Evolutionary conservation across 2,888 invertebrate species (phyloP), one percentile per base, ranked within the genome.

Genomic region (Mesochorus sp.): DNA sequence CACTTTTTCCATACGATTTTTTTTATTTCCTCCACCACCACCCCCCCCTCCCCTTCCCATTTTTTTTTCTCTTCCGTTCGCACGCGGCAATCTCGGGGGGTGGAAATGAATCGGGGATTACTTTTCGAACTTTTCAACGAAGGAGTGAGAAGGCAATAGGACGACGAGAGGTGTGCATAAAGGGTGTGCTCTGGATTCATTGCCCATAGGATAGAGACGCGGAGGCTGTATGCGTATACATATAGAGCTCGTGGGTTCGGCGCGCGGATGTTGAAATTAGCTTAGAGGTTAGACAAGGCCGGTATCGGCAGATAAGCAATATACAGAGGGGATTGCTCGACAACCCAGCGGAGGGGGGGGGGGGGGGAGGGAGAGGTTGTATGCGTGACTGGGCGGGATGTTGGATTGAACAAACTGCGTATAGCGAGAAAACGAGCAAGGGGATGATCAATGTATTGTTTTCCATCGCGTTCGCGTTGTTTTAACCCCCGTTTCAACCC

Each of bases 21-120:
- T n/a, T n/a, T n/a, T n/a, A n/a, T n/a, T n/a, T n/a, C n/a, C n/a
- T n/a, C n/a, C n/a, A n/a, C n/a, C n/a, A n/a, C n/a, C n/a, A n/a
- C n/a, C n/a, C n/a, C n/a, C n/a, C n/a, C n/a, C n/a, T n/a, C n/a
- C n/a, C n/a, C n/a, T n/a, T 10, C 51, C 26, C 31, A 1, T 39
- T 12, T 42, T 51, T 72, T 62, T 62, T 0, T 6, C 47, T 19
- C 47, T 21, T 24, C 42, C 70, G n/a, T 31, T 14, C 14, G 39
- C 71, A 39, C 21, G 1, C n/a, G 61, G 39, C 26, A 66, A 79
- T 78, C 64, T 81, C 75, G 79, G n/a, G n/a, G n/a, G n/a, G n/a
- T 76, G 83, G 84, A 85, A 85, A 85, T 84, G 82, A 84, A 83
- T 84, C 81, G 42, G 75, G 81, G 83, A 86, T 86, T 87, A 85